Percentiles rank a stretch among this genome's conserved stretches.
Conservation (phyloP, 2,797 vertebrate genomes). For the Columba guinea region DNA sequence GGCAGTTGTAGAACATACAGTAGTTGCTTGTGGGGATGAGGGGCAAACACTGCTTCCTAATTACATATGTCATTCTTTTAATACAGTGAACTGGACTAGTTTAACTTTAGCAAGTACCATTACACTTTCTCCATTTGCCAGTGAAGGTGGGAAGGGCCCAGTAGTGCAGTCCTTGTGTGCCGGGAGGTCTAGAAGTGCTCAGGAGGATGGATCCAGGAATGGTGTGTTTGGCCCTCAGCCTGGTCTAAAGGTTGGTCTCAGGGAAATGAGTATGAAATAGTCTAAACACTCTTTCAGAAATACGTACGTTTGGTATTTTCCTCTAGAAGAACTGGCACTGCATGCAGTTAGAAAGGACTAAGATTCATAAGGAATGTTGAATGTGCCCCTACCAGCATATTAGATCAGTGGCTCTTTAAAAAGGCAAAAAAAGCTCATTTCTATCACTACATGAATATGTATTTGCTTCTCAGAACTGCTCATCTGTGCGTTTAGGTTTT, state of each 20-base stretch:
- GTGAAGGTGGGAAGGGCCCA: neutral
- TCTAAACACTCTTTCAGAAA: neutral
- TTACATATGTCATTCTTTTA: neutral
- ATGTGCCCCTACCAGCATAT: neutral
- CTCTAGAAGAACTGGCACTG: neutral
- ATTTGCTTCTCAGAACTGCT: neutral
- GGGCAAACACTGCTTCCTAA: neutral
- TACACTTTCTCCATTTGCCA: neutral
- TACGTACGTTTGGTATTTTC: neutral
- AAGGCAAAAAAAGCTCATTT: neutral
- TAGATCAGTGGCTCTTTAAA: neutral
- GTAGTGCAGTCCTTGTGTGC: neutral
- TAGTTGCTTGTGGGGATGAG: slow-evolving; percentile 10
- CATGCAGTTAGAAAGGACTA: neutral
- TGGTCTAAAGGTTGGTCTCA: neutral
- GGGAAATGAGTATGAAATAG: neutral
- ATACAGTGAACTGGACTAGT: neutral
- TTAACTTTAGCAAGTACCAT: slow-evolving; percentile 14
- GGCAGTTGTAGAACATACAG: slow-evolving; percentile 46
- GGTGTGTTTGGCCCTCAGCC: neutral
- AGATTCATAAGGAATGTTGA: neutral
- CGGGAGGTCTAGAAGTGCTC: neutral
- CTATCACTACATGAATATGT: neutral
- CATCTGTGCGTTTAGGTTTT: neutral
- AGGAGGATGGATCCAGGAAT: neutral